Conservation (phyloP, 2,888 invertebrate species). For the Ichneumoninae sp. region DNA sequence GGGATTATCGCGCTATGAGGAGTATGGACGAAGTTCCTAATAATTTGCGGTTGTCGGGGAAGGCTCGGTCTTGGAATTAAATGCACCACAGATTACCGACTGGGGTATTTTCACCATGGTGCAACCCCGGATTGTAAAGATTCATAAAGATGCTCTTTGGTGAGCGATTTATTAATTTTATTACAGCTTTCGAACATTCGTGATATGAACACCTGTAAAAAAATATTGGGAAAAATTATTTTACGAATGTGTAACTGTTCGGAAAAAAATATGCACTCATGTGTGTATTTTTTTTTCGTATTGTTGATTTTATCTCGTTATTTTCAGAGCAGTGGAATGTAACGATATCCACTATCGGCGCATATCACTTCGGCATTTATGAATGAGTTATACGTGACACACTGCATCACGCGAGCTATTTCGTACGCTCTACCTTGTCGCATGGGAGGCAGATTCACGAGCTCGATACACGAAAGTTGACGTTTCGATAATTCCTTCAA, state of each 20-base stretch:
- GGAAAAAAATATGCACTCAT: background rate
- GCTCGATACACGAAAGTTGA: constrained; percentile 6
- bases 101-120: background rate
- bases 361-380: constrained; percentile 71
- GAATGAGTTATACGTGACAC: constrained; percentile 73
- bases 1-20: background rate
- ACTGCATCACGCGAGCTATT: constrained; percentile 72
- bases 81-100: background rate
- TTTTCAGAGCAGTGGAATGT: constrained; percentile 21
- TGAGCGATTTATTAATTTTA: background rate
- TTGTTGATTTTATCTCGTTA: background rate
- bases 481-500: background rate
- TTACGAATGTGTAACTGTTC: too few relatives aligned
- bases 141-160: too few relatives aligned
- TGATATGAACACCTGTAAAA: too few relatives aligned
- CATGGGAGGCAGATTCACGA: constrained; percentile 4
- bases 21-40: background rate
- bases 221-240: too few relatives aligned
- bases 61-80: constrained; percentile 9
- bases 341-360: constrained; percentile 71
- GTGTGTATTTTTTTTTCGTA: background rate
- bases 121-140: background rate
- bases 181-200: background rate
- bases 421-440: constrained; percentile 64
- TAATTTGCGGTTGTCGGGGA: background rate